Conservation (phyloP, 2,888 invertebrate species). For the Agriopis marginaria region DNA sequence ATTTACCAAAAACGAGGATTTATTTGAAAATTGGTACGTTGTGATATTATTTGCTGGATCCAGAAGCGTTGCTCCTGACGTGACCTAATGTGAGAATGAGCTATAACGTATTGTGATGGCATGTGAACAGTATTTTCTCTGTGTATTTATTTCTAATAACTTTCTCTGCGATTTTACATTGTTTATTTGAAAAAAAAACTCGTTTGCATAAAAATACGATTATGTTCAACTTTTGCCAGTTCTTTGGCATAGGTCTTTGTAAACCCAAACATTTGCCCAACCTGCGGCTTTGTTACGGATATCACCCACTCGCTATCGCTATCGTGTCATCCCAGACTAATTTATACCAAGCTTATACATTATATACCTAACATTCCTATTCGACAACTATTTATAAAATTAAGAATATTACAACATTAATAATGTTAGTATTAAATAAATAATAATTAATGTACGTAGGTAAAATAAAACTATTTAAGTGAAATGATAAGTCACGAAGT, state of each 20-base stretch:
- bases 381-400: too few relatives aligned
- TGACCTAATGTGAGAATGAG: conserved; percentile 72
- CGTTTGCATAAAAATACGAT: conserved; percentile 29
- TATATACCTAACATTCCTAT: too few relatives aligned
- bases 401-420: too few relatives aligned
- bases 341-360: too few relatives aligned
- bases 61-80: conserved; percentile 60
- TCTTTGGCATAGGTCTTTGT: conserved; percentile 9
- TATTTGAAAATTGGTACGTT: conserved; percentile 57
- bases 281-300: too few relatives aligned
- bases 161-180: conserved; percentile 41
- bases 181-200: conserved; percentile 45
- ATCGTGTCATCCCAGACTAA: too few relatives aligned
- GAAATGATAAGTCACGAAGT: too few relatives aligned
- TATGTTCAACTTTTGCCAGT: conserved; percentile 11
- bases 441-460: too few relatives aligned
- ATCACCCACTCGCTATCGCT: too few relatives aligned
- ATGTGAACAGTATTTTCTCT: conserved; percentile 61
- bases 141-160: conserved; percentile 49
- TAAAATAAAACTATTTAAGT: too few relatives aligned
- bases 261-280: background rate
- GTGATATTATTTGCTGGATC: conserved; percentile 63
- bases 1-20: conserved; percentile 51
- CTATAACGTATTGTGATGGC: conserved; percentile 72
- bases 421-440: too few relatives aligned